Percentiles rank a stretch among this genome's conserved stretches.
Conservation (phyloP, 2,888 invertebrate species). For the Aphodius granarius region DNA sequence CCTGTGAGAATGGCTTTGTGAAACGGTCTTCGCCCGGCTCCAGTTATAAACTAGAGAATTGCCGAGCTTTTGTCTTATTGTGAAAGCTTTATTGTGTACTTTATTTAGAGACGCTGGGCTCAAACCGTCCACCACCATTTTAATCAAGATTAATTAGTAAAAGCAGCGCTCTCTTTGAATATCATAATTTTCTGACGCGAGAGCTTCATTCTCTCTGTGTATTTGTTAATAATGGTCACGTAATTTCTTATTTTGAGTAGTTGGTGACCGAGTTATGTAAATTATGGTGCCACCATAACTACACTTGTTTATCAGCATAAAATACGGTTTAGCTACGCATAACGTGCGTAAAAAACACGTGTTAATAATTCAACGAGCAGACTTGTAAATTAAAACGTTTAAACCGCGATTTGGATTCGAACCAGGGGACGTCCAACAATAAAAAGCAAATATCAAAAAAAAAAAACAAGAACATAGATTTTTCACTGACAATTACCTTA, state of each 20-base stretch:
- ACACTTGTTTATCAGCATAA: no score
- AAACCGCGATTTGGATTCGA: no score
- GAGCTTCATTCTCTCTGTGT: background rate
- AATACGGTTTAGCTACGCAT: no score
- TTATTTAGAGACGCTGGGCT: background rate
- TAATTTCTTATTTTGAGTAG: background rate
- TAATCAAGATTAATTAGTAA: background rate
- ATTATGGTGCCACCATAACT: background rate
- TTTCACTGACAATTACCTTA: background rate
- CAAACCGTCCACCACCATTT: background rate
- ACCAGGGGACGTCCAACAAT: no score
- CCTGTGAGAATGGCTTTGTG: constrained; percentile 13
- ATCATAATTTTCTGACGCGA: background rate
- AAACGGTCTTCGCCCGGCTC: background rate
- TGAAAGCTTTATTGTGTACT: constrained; percentile 22
- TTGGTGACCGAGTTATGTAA: background rate
- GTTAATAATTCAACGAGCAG: no score
- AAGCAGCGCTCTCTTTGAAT: background rate
- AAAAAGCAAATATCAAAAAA: background rate
- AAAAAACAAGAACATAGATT: background rate
- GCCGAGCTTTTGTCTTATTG: constrained; percentile 16
- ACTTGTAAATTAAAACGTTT: no score
- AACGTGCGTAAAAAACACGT: no score
- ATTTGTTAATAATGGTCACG: background rate
- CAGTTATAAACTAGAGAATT: background rate